Evolutionary conservation across 1,140 invertebrate genomes (phyloP), one percentile per base, ranked within the genome.

Genomic region (Pogonomyrmex barbatus): DNA sequence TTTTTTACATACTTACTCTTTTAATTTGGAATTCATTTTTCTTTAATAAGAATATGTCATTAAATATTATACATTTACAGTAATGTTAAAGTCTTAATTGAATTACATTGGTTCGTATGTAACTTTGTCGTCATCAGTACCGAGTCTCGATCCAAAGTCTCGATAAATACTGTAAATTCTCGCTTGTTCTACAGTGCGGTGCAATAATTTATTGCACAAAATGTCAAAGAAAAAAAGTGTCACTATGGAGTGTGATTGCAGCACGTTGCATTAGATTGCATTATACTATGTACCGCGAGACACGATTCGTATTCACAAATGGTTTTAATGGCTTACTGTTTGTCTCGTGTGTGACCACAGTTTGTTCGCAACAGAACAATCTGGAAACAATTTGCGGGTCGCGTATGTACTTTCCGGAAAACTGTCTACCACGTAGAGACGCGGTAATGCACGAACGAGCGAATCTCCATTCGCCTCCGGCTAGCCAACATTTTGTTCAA

Each of bases 331-430:
- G 86, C 77, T 86, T 58, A 88, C 68, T 84, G 77, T 90, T 90
- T 90, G 89, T 68, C 36, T 68, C 86, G 65, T 75, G 50, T 77
- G 82, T 30, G 71, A 82, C 71, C 65, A 78, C 77, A 79, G 89
- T 90, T 90, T 88, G 89, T 88, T 90, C 77, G 71, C 39, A 86
- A 87, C 79, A 62, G 86, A 90, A 89, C 89, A 90, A 88, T 90
- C 77, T 90, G 88, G 76, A 90, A 90, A 90, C 89, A 88, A 90
- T 90, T 90, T 88, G 77, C 86, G 70, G 71, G 63, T 73, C 89
- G 84, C 81, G 42, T 81, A 90, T 88, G 82, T 83, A 62, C 81
- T 60, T 54, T 73, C 58, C 84, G 62, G 86, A 90, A 79, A 90
- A 90, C 89, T 85, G 86, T 89, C 82, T 84, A 58, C 60, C 56